Percentiles rank a stretch among this genome's conserved stretches.
Conservation (phyloP, 2,888 invertebrate species). For the Apamea monoglypha region DNA sequence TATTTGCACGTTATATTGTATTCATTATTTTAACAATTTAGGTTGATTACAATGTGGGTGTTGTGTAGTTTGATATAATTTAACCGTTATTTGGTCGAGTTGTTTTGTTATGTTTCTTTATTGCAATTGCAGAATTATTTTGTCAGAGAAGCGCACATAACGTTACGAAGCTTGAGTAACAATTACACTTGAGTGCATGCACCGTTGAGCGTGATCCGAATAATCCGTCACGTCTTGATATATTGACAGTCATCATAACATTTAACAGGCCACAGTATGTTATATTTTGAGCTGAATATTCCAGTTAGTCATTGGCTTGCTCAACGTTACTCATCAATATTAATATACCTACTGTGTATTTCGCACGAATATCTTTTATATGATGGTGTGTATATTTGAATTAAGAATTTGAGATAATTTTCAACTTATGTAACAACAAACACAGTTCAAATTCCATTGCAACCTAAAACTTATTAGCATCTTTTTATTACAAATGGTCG, state of each 20-base stretch:
- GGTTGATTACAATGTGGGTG: conserved; percentile 43
- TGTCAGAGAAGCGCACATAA: conserved; percentile 25
- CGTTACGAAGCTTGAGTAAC: conserved; percentile 49
- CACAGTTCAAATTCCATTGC: neutral
- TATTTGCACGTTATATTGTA: conserved; percentile 51
- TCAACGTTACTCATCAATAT: conserved; percentile 69
- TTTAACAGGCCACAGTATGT: conserved; percentile 62
- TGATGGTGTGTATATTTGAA: conserved; percentile 21
- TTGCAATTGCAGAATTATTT: conserved; percentile 32
- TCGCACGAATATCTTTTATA: conserved; percentile 11
- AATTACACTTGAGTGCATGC: conserved; percentile 56
- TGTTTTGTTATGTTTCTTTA: conserved; percentile 50
- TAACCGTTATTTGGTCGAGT: conserved; percentile 51
- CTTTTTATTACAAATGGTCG: neutral
- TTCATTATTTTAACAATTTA: conserved; percentile 50
- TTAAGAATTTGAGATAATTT: neutral
- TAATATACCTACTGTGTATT: conserved; percentile 23
- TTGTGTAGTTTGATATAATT: conserved; percentile 53
- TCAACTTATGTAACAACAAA: neutral
- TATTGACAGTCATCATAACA: conserved; percentile 44
- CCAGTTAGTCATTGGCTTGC: conserved; percentile 73
- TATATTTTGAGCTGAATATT: conserved; percentile 74
- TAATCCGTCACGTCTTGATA: conserved; percentile 25
- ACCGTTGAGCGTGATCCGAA: conserved; percentile 32
- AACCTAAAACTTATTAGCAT: neutral